Evolutionary conservation across 2,888 invertebrate species (phyloP).

Genomic region (Drosophila buzzatii): DNA sequence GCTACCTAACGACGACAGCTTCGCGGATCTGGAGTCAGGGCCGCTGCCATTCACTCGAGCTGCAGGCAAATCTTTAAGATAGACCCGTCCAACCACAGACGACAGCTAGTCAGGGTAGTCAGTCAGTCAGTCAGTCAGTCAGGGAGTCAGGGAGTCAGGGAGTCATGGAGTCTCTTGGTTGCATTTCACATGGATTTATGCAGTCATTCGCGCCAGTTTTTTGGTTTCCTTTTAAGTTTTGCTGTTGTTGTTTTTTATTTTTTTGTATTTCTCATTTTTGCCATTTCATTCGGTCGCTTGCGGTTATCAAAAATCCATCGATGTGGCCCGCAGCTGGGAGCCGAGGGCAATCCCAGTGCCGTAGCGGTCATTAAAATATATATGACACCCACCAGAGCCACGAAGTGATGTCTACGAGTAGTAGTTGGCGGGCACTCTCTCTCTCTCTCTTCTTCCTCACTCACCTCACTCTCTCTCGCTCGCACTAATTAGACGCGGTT

Average conservation of each 20-base stretch:
- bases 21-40: slow-evolving; percentile 24
- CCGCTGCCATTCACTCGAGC: slow-evolving; percentile 38
- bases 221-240: slow-evolving; percentile 1
- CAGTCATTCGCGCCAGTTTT: slow-evolving; percentile 75
- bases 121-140: slow-evolving; percentile 40
- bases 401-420: slow-evolving; percentile 40
- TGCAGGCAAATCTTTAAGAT: slow-evolving; percentile 50
- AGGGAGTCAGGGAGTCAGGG: slow-evolving; percentile 28
- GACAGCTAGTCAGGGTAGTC: slow-evolving; percentile 32
- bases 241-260: background rate
- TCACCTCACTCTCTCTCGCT: slow-evolving; percentile 9
- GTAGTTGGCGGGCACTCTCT: slow-evolving; percentile 9
- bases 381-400: slow-evolving; percentile 75
- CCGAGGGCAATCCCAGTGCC: slow-evolving; percentile 15
- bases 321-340: slow-evolving; percentile 46
- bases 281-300: slow-evolving; percentile 62
- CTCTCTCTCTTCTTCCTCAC: background rate
- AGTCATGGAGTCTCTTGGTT: slow-evolving; percentile 47
- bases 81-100: slow-evolving; percentile 23
- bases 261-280: slow-evolving; percentile 32
- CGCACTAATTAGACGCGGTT: slow-evolving; percentile 30
- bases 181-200: slow-evolving; percentile 80
- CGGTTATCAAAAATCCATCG: slow-evolving; percentile 64
- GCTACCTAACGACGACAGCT: slow-evolving; percentile 62
- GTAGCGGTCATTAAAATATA: slow-evolving; percentile 72